Percentiles rank a stretch among this genome's conserved stretches.
phyloP scores from a whole-genome alignment of 2,888 invertebrate genomes.

The Therioaphis trifolii region DNA sequence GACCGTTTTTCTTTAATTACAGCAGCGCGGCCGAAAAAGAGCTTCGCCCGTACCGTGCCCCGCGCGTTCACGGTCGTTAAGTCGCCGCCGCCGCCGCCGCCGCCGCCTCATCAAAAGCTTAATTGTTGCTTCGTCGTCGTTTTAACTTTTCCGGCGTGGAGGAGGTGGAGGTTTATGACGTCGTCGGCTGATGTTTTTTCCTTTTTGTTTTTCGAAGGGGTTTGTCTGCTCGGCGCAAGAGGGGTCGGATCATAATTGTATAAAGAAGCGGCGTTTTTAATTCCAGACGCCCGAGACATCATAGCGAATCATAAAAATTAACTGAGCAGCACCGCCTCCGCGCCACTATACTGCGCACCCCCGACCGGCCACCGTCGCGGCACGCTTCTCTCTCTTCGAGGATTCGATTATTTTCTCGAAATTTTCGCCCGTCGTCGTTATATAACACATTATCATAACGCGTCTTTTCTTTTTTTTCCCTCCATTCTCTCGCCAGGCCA shows the following conservation, averaged over 20 bases:
- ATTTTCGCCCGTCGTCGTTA: conserved; percentile 27
- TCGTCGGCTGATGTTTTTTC: conserved; percentile 29
- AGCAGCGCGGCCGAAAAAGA: conserved; percentile 31
- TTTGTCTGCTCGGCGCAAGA: not conserved
- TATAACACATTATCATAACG: not conserved
- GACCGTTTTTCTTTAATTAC: conserved; percentile 50
- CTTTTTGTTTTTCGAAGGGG: conserved; percentile 13
- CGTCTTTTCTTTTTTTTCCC: not conserved
- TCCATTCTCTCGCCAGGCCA: conserved; percentile 33
- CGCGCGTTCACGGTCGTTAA: conserved; percentile 53
- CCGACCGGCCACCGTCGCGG: not conserved
- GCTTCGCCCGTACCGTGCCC: not conserved
- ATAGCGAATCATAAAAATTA: conserved; percentile 59
- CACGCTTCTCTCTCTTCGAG: not conserved
- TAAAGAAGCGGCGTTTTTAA: conserved; percentile 34
- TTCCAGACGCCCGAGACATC: conserved; percentile 43
- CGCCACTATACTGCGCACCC: not conserved
- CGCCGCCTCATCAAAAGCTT: conserved; percentile 52
- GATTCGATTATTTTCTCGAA: conserved; percentile 54
- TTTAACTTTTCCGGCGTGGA: conserved; percentile 39
- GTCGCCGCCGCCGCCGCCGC: not conserved
- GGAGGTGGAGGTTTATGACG: not conserved
- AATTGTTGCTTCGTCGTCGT: conserved; percentile 59
- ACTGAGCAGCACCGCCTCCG: conserved; percentile 22
- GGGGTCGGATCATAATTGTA: conserved; percentile 51